phyloP scores from a whole-genome alignment of 2,113 vertebrate species.

The Asarcornis scutulata region DNA sequence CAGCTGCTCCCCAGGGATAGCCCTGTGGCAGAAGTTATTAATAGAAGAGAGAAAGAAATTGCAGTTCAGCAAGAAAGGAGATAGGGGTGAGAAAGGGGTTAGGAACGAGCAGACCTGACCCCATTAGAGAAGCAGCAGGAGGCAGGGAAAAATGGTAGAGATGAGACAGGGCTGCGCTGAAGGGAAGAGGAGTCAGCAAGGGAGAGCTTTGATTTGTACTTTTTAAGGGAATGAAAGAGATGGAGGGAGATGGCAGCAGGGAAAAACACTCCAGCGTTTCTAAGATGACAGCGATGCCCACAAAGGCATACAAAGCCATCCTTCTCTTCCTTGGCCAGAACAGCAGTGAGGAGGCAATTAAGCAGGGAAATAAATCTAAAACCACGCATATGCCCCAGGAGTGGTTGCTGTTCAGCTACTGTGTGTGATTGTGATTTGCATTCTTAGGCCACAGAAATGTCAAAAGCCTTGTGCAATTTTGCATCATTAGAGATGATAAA shows the following conservation, averaged over 20 bases:
- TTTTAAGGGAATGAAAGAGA: constrained; percentile 17
- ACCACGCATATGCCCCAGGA: not conserved
- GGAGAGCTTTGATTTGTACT: constrained; percentile 21
- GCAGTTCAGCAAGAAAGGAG: not conserved
- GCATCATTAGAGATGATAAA: constrained; percentile 18
- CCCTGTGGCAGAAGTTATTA: constrained; percentile 17
- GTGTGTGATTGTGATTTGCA: not conserved
- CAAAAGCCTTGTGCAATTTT: constrained; percentile 26
- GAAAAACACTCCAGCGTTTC: not conserved
- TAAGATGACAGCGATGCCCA: not conserved
- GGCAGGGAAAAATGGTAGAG: not conserved
- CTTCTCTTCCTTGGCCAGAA: not conserved
- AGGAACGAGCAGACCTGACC: constrained; percentile 22
- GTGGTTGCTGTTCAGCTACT: not conserved
- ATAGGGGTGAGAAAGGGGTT: constrained; percentile 35
- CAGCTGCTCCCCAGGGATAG: not conserved
- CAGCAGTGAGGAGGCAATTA: not conserved
- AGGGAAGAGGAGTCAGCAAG: not conserved
- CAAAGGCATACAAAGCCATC: not conserved
- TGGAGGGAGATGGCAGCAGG: not conserved
- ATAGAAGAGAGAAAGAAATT: not conserved
- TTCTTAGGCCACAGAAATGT: not conserved
- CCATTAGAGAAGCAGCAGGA: constrained; percentile 32
- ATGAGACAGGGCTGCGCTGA: not conserved
- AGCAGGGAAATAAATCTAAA: not conserved